Percentiles rank a stretch among this genome's conserved stretches.
These are phyloP conservation scores for Sciurus niger DNA, from an alignment of 2,113 vertebrate species.

Conservation along the genomic window DNA sequence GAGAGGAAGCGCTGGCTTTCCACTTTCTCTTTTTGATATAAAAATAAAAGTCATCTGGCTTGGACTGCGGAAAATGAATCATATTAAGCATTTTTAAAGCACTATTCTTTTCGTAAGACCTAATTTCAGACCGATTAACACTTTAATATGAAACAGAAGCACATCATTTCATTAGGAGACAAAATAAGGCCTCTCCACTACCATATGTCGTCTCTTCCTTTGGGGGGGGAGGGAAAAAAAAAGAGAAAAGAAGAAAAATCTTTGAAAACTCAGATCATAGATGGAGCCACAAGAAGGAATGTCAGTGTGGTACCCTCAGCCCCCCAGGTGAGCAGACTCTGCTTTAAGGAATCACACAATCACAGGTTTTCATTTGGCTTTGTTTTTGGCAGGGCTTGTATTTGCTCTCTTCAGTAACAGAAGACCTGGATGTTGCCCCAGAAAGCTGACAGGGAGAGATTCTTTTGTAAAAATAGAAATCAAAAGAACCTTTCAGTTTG, in stretches of 20 bases:
- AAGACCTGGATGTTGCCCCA: conserved; percentile 59
- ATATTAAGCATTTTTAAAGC: conserved; percentile 90
- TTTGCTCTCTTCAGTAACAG: conserved; percentile 59
- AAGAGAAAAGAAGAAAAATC: conserved; percentile 66
- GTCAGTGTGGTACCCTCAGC: conserved; percentile 71
- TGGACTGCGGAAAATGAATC: conserved; percentile 90
- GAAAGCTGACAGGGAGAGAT: conserved; percentile 76
- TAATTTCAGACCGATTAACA: conserved; percentile 92
- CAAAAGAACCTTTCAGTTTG: conserved; percentile 67
- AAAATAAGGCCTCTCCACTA: conserved; percentile 86
- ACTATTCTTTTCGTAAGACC: conserved; percentile 89
- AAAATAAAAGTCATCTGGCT: conserved; percentile 90
- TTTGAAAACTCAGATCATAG: conserved; percentile 84
- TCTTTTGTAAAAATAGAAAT: conserved; percentile 77
- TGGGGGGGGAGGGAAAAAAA: background rate
- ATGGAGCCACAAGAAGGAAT: conserved; percentile 79
- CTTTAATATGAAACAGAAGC: conserved; percentile 92
- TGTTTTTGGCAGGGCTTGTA: conserved; percentile 51
- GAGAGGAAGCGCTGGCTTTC: conserved; percentile 65
- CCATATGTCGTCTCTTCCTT: conserved; percentile 88
- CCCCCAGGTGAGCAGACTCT: conserved; percentile 73
- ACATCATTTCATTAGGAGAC: conserved; percentile 89
- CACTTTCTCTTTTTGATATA: conserved; percentile 85
- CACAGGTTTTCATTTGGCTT: background rate
- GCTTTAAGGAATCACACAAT: background rate